phyloP scores from a whole-genome alignment of 2,797 vertebrate genomes.

The Epinephelus coioides region DNA sequence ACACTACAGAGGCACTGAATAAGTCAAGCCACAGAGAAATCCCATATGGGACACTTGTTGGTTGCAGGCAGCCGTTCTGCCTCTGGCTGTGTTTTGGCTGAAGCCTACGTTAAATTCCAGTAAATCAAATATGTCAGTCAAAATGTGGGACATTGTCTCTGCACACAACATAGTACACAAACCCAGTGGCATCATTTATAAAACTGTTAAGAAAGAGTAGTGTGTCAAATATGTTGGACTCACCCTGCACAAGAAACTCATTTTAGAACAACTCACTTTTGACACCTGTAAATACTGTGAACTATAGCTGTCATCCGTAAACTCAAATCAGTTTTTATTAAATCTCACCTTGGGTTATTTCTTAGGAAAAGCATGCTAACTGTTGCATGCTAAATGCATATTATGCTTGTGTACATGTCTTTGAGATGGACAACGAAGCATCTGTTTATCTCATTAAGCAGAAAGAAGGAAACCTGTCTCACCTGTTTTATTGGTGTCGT shows the following conservation, averaged over 20 bases:
- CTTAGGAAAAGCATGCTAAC: not conserved
- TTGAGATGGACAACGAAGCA: not conserved
- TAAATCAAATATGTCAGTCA: slow-evolving; percentile 44
- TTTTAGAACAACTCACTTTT: not conserved
- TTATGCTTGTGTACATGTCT: not conserved
- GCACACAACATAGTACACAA: not conserved
- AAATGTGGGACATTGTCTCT: slow-evolving; percentile 2
- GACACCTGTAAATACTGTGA: not conserved
- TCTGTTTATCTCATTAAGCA: not conserved
- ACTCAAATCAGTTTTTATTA: not conserved
- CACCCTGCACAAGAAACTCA: not conserved
- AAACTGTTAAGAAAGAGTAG: not conserved
- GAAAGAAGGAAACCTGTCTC: not conserved
- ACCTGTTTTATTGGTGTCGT: not conserved
- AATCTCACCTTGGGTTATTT: not conserved
- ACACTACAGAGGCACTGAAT: not conserved
- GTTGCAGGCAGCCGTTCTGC: slow-evolving; percentile 30
- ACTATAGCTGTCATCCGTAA: not conserved
- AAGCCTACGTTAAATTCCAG: slow-evolving; percentile 9
- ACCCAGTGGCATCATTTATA: not conserved
- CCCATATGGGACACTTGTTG: not conserved
- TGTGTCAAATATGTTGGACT: not conserved
- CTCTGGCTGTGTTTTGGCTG: slow-evolving; percentile 38
- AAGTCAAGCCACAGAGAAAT: slow-evolving; percentile 12
- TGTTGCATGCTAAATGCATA: not conserved